These are phyloP conservation scores for Paradoxurus hermaphroditus DNA, from an alignment of 2,113 vertebrate species.

Conservation along the genomic window DNA sequence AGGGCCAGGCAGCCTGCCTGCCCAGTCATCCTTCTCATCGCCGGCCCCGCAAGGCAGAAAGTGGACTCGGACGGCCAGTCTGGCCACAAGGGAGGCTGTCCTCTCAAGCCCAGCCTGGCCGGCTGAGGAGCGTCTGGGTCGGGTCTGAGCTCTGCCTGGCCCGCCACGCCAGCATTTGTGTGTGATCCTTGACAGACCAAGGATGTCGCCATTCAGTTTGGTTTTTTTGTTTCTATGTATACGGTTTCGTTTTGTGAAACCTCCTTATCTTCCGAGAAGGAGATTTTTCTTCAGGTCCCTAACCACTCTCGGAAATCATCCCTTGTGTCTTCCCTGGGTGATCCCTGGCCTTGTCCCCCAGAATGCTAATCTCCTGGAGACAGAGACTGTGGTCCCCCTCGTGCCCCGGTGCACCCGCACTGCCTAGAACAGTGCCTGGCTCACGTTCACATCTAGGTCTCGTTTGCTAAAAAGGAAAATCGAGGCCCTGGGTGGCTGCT, in stretches of 20 bases:
- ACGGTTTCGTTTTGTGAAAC: not conserved
- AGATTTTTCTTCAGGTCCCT: not conserved
- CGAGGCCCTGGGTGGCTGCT: not conserved
- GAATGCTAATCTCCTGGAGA: not conserved
- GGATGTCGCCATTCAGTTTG: rapidly evolving
- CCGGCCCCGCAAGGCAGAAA: not conserved
- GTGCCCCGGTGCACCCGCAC: not conserved
- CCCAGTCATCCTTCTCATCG: not conserved
- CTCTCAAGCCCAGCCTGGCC: not conserved
- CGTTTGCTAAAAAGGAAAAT: not conserved
- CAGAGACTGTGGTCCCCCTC: not conserved
- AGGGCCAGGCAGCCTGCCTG: constrained; percentile 12
- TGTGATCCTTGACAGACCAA: rapidly evolving
- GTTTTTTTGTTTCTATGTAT: not conserved
- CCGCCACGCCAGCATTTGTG: rapidly evolving
- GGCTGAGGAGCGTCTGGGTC: no score
- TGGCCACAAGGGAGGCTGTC: not conserved
- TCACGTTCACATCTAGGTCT: rapidly evolving
- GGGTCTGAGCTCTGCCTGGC: not conserved
- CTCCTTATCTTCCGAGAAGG: not conserved
- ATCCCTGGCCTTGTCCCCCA: not conserved
- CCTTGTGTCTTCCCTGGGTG: not conserved
- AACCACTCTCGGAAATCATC: not conserved
- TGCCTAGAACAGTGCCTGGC: not conserved
- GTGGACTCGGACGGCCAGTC: not conserved